Evolutionary conservation across 64 coral and sea anemone genomes (phyloP).

Genomic region (Stichodactyla helianthus): DNA sequence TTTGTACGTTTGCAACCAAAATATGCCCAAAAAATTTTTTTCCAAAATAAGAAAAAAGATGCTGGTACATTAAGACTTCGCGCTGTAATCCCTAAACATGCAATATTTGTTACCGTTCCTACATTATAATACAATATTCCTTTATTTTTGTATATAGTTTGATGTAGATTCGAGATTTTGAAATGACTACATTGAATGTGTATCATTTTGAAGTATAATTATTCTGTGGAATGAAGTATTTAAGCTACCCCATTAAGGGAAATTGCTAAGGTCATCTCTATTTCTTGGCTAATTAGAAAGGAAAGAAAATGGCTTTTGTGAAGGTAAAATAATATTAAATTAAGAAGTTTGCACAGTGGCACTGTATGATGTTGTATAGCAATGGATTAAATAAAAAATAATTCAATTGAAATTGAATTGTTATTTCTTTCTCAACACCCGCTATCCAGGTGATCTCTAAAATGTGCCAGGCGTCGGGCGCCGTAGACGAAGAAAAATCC

Average conservation of each 20-base stretch:
- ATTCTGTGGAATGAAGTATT: not conserved
- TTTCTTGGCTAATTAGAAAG: not conserved
- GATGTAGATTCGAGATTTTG: not conserved
- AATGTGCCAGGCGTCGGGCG: no score
- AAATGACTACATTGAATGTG: not conserved
- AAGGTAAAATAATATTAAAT: not conserved
- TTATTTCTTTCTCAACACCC: not conserved
- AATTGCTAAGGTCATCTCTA: not conserved
- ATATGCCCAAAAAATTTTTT: no score
- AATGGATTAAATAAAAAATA: not conserved
- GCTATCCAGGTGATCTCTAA: no score
- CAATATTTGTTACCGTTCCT: not conserved
- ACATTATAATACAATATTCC: not conserved
- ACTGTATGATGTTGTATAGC: slow-evolving; percentile 4
- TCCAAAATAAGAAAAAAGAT: no score
- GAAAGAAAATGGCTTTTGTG: not conserved
- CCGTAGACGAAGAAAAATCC: no score
- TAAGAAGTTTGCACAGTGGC: not conserved
- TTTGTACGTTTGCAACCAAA: no score
- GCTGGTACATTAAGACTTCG: not conserved
- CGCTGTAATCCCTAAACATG: not conserved
- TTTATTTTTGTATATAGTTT: slow-evolving; percentile 5
- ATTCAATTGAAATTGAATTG: not conserved
- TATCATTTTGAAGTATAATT: not conserved
- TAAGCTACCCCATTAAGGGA: not conserved